Evolutionary conservation across 2,888 invertebrate species (phyloP).

Genomic region (Maniola hyperantus): DNA sequence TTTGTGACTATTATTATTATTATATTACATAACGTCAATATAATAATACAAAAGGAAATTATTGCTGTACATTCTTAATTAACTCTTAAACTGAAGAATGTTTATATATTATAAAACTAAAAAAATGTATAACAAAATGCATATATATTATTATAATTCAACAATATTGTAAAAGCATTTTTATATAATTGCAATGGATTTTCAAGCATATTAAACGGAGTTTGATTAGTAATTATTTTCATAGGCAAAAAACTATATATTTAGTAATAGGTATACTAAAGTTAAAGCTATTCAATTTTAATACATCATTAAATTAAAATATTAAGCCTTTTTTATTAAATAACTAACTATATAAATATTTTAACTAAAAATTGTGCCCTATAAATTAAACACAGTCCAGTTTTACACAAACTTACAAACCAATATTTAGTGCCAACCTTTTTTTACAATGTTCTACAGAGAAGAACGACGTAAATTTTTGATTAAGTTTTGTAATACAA

Average conservation of each 20-base stretch:
- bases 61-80: constrained; percentile 6
- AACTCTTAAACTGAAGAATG: not conserved
- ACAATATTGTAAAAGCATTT: constrained; percentile 8
- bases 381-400: not conserved
- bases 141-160: constrained; percentile 1
- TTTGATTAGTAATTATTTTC: no score
- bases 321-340: not conserved
- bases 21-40: constrained; percentile 9
- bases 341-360: not conserved
- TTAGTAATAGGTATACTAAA: not conserved
- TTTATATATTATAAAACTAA: not conserved
- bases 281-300: not conserved
- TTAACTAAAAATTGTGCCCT: constrained; percentile 1
- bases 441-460: no score
- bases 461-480: no score
- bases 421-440: no score
- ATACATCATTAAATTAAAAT: not conserved
- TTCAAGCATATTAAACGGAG: not conserved
- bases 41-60: constrained; percentile 10
- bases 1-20: constrained; percentile 19
- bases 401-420: no score
- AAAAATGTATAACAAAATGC: not conserved
- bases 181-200: not conserved
- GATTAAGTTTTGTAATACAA: no score
- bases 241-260: not conserved